A percentile compares a stretch with the other conserved stretches of the same genome.
These are phyloP conservation scores for Semnornis frantzii DNA, from an alignment of 2,113 vertebrate genomes.

Conservation along the genomic window DNA sequence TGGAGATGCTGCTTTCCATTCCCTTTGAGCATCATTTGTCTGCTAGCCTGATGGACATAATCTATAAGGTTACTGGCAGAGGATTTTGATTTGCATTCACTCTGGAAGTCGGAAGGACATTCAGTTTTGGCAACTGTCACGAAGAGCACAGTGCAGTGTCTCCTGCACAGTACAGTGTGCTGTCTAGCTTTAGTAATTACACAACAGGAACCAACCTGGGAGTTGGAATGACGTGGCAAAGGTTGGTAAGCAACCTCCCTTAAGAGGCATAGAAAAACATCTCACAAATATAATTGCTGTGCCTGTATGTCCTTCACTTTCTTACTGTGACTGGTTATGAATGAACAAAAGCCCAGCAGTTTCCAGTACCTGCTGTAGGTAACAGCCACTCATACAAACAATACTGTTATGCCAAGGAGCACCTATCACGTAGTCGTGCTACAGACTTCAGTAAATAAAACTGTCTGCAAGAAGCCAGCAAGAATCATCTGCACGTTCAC, in stretches of 20 bases:
- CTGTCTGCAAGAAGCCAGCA: neutral
- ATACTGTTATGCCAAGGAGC: neutral
- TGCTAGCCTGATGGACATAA: neutral
- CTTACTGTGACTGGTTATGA: neutral
- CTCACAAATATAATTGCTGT: neutral
- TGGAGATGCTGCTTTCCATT: neutral
- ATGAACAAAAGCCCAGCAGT: neutral
- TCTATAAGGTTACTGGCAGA: neutral
- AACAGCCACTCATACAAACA: neutral
- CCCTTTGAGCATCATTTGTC: neutral
- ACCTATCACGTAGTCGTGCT: neutral
- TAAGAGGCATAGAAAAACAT: slow-evolving; percentile 52
- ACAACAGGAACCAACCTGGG: slow-evolving; percentile 56
- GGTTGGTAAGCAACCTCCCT: slow-evolving; percentile 50
- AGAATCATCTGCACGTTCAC: neutral
- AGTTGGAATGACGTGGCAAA: slow-evolving; percentile 40
- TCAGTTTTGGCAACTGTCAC: neutral
- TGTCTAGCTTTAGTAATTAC: slow-evolving; percentile 64
- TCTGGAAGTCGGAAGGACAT: slow-evolving; percentile 32
- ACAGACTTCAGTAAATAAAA: neutral
- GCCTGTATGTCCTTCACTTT: neutral
- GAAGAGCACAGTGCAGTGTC: neutral
- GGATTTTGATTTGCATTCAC: neutral
- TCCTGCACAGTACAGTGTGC: slow-evolving; percentile 30
- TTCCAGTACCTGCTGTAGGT: neutral